A percentile compares a stretch with the other conserved stretches of the same genome.
Evolutionary conservation across 2,797 vertebrate genomes (phyloP).

Genomic region (Microctenopoma lineatum): DNA sequence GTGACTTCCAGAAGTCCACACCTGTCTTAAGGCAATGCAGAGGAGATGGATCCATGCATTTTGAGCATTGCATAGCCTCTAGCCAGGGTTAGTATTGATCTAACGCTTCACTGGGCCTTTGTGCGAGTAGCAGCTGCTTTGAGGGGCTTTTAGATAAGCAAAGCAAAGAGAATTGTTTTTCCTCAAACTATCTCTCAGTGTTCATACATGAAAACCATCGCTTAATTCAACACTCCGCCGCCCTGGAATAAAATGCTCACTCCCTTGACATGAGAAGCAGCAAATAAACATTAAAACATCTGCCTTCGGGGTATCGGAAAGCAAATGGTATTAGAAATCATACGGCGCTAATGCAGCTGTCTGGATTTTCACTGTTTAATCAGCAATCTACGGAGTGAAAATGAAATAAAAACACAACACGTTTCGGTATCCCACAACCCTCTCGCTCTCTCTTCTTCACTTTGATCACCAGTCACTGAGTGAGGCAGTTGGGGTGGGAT

Average conservation of each 20-base stretch:
- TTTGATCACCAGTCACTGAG: constrained; percentile 41
- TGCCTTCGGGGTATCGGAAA: constrained; percentile 60
- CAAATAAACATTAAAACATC: constrained; percentile 77
- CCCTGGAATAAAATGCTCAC: constrained; percentile 74
- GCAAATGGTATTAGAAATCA: constrained; percentile 59
- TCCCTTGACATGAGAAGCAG: constrained; percentile 64
- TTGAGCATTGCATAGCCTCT: constrained; percentile 85
- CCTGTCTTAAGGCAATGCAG: constrained; percentile 85
- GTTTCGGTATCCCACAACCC: constrained; percentile 47
- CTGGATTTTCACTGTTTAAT: constrained; percentile 61
- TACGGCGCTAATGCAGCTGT: constrained; percentile 60
- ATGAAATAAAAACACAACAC: constrained; percentile 59
- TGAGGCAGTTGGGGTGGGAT: constrained; percentile 43
- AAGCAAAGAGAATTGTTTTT: constrained; percentile 78
- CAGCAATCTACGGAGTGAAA: constrained; percentile 68
- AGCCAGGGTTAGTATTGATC: constrained; percentile 86
- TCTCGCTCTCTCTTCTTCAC: constrained; percentile 12
- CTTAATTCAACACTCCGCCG: constrained; percentile 81
- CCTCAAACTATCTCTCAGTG: constrained; percentile 68
- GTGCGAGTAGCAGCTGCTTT: constrained; percentile 83
- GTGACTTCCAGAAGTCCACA: constrained; percentile 79
- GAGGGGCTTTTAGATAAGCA: constrained; percentile 83
- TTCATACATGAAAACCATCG: constrained; percentile 73
- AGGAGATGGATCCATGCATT: constrained; percentile 84
- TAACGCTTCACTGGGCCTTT: constrained; percentile 82